A percentile compares a stretch with the other conserved stretches of the same genome.
These are phyloP conservation scores for Epizoanthus illoricatus DNA, from an alignment of 92 coral and sea anemone species.

Conservation along the genomic window DNA sequence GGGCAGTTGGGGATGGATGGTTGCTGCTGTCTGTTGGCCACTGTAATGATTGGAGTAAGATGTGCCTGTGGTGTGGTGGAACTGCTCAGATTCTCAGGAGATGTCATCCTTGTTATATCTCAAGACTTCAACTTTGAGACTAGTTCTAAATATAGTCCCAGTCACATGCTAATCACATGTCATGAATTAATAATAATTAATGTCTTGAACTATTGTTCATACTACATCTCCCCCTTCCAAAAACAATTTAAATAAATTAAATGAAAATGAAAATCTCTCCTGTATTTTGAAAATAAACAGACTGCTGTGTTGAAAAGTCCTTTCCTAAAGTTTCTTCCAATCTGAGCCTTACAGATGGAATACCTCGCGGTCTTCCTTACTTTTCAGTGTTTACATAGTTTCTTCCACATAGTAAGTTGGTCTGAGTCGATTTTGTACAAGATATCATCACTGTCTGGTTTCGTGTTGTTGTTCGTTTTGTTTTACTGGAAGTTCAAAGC, in stretches of 20 bases:
- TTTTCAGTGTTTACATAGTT: neutral
- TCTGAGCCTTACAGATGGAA: no score
- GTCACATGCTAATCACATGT: neutral
- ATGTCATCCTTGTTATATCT: constrained; percentile 3
- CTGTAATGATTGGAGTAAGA: neutral
- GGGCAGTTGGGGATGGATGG: constrained; percentile 2
- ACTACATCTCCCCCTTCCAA: constrained; percentile 9
- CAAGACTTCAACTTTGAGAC: neutral
- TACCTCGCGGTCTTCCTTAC: neutral
- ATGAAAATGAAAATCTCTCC: neutral
- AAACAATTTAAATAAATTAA: neutral
- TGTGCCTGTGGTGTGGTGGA: neutral
- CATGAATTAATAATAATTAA: no score
- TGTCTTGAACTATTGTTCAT: neutral
- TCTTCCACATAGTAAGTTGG: constrained; percentile 1
- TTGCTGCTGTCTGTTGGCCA: neutral
- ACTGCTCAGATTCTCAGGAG: neutral
- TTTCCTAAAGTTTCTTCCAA: neutral
- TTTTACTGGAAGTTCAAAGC: neutral
- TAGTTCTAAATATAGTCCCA: neutral
- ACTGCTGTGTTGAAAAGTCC: neutral
- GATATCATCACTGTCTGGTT: constrained; percentile 1
- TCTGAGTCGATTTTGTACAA: neutral
- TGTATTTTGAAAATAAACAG: neutral
- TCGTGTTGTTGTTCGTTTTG: neutral